Evolutionary conservation across 1,140 invertebrate genomes (phyloP).

Genomic region (Heliconius melpomene): DNA sequence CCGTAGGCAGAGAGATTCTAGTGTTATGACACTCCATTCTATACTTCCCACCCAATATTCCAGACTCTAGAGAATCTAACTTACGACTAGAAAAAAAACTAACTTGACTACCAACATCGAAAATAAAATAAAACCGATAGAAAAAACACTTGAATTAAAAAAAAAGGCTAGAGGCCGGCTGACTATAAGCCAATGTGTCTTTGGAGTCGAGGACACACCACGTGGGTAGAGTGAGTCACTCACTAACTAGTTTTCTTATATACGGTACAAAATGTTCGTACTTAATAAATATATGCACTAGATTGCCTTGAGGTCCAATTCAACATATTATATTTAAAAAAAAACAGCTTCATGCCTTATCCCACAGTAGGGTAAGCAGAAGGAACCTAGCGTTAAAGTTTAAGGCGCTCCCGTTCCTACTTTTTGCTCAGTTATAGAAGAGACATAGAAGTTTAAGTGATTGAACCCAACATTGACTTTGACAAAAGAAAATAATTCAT

Average conservation of each 20-base stretch:
- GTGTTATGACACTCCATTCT: too few relatives aligned
- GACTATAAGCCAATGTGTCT: constrained; percentile 4
- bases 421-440: too few relatives aligned
- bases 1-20: too few relatives aligned
- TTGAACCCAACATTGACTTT: too few relatives aligned
- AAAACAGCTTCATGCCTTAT: not conserved
- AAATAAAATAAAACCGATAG: not conserved
- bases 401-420: too few relatives aligned
- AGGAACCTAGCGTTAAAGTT: too few relatives aligned
- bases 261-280: not conserved
- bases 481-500: not conserved
- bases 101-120: not conserved
- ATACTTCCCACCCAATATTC: too few relatives aligned
- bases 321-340: not conserved
- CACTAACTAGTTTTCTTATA: constrained; percentile 29
- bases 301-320: constrained; percentile 23
- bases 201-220: constrained; percentile 25
- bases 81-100: not conserved
- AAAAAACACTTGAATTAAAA: not conserved
- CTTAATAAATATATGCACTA: constrained; percentile 10
- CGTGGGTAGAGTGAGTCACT: constrained; percentile 34
- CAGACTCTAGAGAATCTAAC: too few relatives aligned
- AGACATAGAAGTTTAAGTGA: too few relatives aligned
- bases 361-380: too few relatives aligned
- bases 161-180: not conserved